These are phyloP conservation scores for Montifringilla adamsi DNA, from an alignment of 2,113 vertebrate species.

Conservation along the genomic window DNA sequence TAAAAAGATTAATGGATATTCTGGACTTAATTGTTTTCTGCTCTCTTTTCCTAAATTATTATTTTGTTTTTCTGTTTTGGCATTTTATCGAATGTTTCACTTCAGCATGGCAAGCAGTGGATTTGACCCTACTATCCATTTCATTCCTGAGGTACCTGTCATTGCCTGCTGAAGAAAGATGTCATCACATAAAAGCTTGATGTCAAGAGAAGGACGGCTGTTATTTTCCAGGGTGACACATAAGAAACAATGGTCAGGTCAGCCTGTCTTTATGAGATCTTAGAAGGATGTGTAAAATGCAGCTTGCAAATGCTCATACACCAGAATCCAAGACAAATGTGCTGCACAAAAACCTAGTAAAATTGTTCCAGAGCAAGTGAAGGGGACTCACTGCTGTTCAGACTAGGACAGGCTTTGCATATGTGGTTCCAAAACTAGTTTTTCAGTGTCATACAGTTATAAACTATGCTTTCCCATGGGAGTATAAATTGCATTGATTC, in stretches of 20 bases:
- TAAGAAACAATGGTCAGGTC: neutral
- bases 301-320: neutral
- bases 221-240: neutral
- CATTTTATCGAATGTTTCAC: neutral
- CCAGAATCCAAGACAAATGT: neutral
- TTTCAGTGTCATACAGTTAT: neutral
- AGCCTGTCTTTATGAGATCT: neutral
- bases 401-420: neutral
- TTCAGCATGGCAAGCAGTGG: neutral
- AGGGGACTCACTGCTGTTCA: neutral
- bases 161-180: neutral
- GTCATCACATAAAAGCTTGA: neutral
- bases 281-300: fast-evolving
- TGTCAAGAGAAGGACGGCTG: neutral
- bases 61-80: neutral
- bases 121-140: neutral
- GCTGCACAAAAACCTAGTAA: neutral
- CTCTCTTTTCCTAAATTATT: neutral
- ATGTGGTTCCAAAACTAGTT: neutral
- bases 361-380: neutral
- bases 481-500: neutral
- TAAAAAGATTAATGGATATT: neutral
- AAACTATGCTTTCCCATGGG: neutral
- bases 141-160: neutral
- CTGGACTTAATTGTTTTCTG: neutral